Base-by-base conservation (phyloP, 2,113 vertebrate genomes). In the Beaufortia kweichowensis region DNA sequence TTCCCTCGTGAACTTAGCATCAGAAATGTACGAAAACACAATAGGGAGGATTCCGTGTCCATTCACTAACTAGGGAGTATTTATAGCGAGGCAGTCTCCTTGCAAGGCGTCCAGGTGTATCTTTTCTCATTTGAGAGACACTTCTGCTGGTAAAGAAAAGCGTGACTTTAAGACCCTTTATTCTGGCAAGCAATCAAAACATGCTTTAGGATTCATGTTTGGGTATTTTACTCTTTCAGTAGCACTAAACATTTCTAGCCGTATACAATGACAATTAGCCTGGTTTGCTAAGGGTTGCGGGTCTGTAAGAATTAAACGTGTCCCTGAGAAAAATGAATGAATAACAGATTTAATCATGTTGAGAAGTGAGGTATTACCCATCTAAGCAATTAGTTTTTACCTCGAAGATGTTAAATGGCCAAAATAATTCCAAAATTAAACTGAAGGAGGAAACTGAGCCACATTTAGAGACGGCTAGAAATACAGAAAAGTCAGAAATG, bases 11-110 rank as follows among this genome's bases (percentile, higher is more conserved):
- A 73, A 83, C 81, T 81, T 81, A 72, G 57, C 68, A 86, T 78
- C 88, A 85, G 82, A 86, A 86, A 86, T 70, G 78, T 57, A 60
- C 55, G 57, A 39, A 86, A 75, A 85, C 74, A 87, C 67, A 79
- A 71, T 46, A 21, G 50, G 50, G 50, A 60, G 33, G 50, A 39
- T 23, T 64, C 43, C 28, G 75, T 17, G 1, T 5, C 31, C 63
- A 59, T 77, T 77, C 50, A 55, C 3, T 15, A 35, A 35, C 33
- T 14, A 39, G 63, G 77, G 33, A 60, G 67, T 69, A 71, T 64
- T 83, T 84, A 81, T 84, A 60, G 77, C 74, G 77, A 60, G 73
- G 60, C 48, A 28, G 41, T 43, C 62, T 67, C 17, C 55, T 74
- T 82, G 60, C 62, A 78, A 57, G 64, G 28, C 56, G 76, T 70